Base-by-base conservation (phyloP, 2,888 invertebrate species). In the Caenorhabditis afra region DNA sequence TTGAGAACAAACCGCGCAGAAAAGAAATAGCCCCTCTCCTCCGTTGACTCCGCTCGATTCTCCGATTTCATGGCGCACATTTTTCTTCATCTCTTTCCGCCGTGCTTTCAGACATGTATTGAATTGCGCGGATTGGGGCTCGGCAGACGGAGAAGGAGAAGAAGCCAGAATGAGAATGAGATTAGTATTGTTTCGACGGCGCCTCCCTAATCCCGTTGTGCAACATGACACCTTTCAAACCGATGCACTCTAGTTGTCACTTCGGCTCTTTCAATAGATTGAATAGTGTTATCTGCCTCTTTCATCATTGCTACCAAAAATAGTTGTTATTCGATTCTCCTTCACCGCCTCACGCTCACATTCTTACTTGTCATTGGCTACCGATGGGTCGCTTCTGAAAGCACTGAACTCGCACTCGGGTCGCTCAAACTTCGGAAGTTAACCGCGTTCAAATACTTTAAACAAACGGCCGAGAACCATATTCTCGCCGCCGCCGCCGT, bases 391-490 rank as follows among this genome's bases (percentile, higher is more conserved):
- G 11, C 20, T 10, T 22, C 22, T 49, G 29, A 29, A 29, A 29
- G 29, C 29, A 29, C 29, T 29, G 29, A 29, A 29, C 29, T 29
- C 29, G 29, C 29, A 29, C 29, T 53, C 39, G 37, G 8, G 1
- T 11, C 49, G 37, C 18, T 50, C 47, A 35, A 5, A 16, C 44
- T 39, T n/a, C 62, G 37, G 39, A 18, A 62, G 62, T 62, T 64
- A 61, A 64, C 73, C 64, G 64, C 73, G 73, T 73, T 73, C 64
- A 73, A 73, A 73, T 73, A 73, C 73, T 73, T 73, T 73, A 73
- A 64, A 64, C 73, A 73, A 73, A 73, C 73, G 50, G 10, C 7
- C 50, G 64, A 73, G 58, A 64, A 73, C 64, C 49, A 49, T 73
- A 64, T 73, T 64, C 64, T 64, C 55, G 44, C 58, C n/a, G n/a